A percentile compares a stretch with the other conserved stretches of the same genome.
Conservation (phyloP, 2,113 vertebrate genomes). For the Balaenoptera acutorostrata region DNA sequence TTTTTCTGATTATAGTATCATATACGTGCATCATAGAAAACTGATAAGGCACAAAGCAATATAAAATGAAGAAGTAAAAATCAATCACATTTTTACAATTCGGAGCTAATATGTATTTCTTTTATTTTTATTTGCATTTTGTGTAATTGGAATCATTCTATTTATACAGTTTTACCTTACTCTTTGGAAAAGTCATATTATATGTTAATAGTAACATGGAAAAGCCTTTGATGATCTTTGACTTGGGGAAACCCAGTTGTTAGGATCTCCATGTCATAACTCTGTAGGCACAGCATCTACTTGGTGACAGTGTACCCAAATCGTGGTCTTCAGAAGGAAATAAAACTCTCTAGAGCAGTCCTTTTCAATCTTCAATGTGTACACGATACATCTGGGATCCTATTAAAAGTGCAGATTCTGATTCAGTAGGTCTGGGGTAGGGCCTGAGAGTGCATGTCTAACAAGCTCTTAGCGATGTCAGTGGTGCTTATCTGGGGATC, state of each 20-base stretch:
- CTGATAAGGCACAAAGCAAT: neutral
- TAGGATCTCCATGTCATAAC: neutral
- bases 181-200: neutral
- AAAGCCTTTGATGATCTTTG: neutral
- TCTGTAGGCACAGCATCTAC: neutral
- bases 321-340: neutral
- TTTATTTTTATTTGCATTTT: neutral
- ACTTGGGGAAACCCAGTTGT: neutral
- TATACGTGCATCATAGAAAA: neutral
- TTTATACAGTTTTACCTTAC: neutral
- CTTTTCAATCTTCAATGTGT: neutral
- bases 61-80: neutral
- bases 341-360: neutral
- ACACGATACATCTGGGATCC: neutral
- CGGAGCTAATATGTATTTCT: neutral
- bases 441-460: neutral
- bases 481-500: neutral
- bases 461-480: neutral
- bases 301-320: neutral
- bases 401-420: neutral
- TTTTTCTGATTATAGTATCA: neutral
- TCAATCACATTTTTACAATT: neutral
- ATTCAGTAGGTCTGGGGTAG: neutral
- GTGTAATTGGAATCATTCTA: neutral
- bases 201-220: neutral